Base-by-base conservation (phyloP, 2,113 vertebrate species). In the Artemisiospiza belli region DNA sequence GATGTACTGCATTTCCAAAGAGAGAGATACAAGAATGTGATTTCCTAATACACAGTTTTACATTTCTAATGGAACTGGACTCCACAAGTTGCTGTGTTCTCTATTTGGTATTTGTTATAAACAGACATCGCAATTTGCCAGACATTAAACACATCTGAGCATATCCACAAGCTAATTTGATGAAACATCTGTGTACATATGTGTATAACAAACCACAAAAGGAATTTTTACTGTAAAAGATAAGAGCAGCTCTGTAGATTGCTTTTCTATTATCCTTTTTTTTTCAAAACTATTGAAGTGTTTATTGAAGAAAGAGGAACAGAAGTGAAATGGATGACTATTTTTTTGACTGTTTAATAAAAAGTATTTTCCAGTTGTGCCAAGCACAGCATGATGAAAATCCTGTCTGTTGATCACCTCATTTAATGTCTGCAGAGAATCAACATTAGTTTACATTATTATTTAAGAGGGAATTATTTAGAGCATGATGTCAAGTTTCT, bases 191-290 rank as follows among this genome's bases (percentile, higher is more conserved):
- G 78, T 68, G 80, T 89, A 82, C 62, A 75, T 63, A 70, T 76
- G 35, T 87, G 66, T 82, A 67, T 78, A 94, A 81, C 51, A 78
- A 91, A 85, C 30, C 18, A 67, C 12, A 20, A 67, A 83, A 95
- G 35, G 76, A 80, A 76, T 89, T 94, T 95, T 76, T 87, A 43
- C 55, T 67, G 78, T 89, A 90, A 84, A 97, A 95, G 67, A 46
- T 78, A 95, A 92, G 82, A 76, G 44, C 59, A 86, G 62, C 15
- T 83, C 11, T 75, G 57, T 92, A 78, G 51, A 72, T 89, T 78
- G 18, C 10, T 75, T 49, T 62, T 93, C 22, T 76, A 74, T 23
- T 28, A 33, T 64, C 4, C 25, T 83, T 57, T 87, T 66, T 87
- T 66, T 66, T 66, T 37, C 13, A 35, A 90, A 85, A 11, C 63